Percentiles rank a stretch among this genome's conserved stretches.
Conservation (phyloP, 2,888 invertebrate species). For the Catocala nupta region DNA sequence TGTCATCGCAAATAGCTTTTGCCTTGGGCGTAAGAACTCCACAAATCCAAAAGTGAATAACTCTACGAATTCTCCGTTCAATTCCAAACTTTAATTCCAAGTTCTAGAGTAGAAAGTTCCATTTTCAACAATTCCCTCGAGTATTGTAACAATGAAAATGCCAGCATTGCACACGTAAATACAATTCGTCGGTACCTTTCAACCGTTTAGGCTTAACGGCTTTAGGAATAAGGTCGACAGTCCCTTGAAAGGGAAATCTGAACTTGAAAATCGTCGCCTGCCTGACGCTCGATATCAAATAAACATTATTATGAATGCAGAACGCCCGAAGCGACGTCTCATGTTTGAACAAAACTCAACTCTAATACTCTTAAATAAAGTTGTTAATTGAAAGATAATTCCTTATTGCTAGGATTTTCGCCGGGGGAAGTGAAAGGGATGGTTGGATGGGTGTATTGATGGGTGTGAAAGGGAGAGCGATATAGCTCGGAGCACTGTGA, state of each 20-base stretch:
- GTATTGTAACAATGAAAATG: constrained; percentile 86
- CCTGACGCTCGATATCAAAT: constrained; percentile 88
- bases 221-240: constrained; percentile 77
- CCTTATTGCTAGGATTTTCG: constrained; percentile 80
- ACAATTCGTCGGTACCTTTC: constrained; percentile 74
- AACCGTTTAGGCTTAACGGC: constrained; percentile 69
- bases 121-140: constrained; percentile 44
- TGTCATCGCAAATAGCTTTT: constrained; percentile 87
- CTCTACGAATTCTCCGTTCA: constrained; percentile 37
- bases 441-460: constrained; percentile 62
- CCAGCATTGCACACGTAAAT: constrained; percentile 86
- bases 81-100: constrained; percentile 47
- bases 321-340: constrained; percentile 73
- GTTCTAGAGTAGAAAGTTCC: constrained; percentile 47
- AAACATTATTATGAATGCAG: constrained; percentile 70
- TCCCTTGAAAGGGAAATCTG: constrained; percentile 80
- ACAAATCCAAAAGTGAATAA: constrained; percentile 50
- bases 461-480: constrained; percentile 68
- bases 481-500: constrained; percentile 87
- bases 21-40: constrained; percentile 72
- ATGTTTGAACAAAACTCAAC: constrained; percentile 60
- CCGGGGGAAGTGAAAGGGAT: constrained; percentile 83
- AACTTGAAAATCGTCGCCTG: constrained; percentile 87
- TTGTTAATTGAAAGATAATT: constrained; percentile 59
- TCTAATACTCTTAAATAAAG: constrained; percentile 58